These are phyloP conservation scores for Drosophila histrio DNA, from an alignment of 2,888 invertebrate genomes.

Conservation along the genomic window DNA sequence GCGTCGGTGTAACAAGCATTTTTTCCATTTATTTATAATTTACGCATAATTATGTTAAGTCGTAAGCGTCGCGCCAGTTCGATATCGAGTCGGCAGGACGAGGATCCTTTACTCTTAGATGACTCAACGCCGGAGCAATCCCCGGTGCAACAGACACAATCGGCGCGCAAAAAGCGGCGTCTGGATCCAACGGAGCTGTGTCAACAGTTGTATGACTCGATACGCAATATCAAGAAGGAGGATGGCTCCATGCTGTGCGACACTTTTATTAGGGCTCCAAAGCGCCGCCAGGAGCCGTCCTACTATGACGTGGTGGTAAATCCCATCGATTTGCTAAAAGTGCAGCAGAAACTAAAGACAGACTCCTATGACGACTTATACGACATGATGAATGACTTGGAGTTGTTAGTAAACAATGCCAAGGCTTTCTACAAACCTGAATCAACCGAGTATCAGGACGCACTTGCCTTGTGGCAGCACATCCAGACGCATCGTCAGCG, in stretches of 20 bases:
- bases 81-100: slow-evolving; percentile 90
- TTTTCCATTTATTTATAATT: slow-evolving; percentile 10
- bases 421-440: slow-evolving; percentile 97
- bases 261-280: slow-evolving; percentile 96
- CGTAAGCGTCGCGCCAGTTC: slow-evolving; percentile 93
- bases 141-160: slow-evolving; percentile 75
- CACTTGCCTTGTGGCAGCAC: slow-evolving; percentile 93
- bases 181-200: slow-evolving; percentile 89
- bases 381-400: slow-evolving; percentile 94
- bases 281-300: slow-evolving; percentile 94
- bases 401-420: slow-evolving; percentile 96
- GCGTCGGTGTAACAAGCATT: slow-evolving; percentile 52
- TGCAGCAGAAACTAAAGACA: slow-evolving; percentile 98
- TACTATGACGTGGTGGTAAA: slow-evolving; percentile 96
- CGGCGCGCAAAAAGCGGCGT: slow-evolving; percentile 75
- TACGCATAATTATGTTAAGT: slow-evolving; percentile 86
- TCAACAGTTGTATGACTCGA: slow-evolving; percentile 96
- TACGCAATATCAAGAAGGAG: slow-evolving; percentile 95
- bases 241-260: slow-evolving; percentile 96
- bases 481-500: slow-evolving; percentile 86
- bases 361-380: slow-evolving; percentile 98
- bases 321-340: slow-evolving; percentile 96
- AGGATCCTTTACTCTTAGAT: slow-evolving; percentile 88
- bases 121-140: slow-evolving; percentile 86
- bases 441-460: slow-evolving; percentile 94